Base-by-base conservation (phyloP, 2,888 invertebrate genomes). In the Pyrochroa serraticornis region DNA sequence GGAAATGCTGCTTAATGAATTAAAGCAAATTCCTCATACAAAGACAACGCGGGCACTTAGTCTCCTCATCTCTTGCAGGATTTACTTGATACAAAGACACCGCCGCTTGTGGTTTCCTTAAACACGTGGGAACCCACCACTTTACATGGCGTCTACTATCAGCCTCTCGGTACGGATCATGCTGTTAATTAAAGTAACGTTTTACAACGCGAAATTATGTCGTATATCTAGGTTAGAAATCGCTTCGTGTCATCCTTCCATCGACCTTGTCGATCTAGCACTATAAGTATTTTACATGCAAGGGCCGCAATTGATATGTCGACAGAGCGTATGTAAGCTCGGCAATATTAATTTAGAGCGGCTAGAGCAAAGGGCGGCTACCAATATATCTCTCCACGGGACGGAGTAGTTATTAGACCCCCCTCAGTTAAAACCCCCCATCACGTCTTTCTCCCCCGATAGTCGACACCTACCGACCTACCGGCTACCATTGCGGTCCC, bases 341-440 rank as follows among this genome's bases (percentile, higher is more conserved):
- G 42, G 60, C 54, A 53, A 65, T 66, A 68, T 67, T 69, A 63
- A 70, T 67, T 67, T 67, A 63, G 58, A 68, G 63, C 53, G 63
- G 57, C 49, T 56, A 58, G 58, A 62, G 60, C 58, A 49, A 55
- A 58, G 62, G 67, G 64, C 64, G 68, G 63, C 62, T 64, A 63
- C 65, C 64, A 66, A 68, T 70, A 68, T 68, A 62, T 65, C 62
- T 67, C 68, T 61, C 70, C 58, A 62, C 68, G 63, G 70, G 70
- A 64, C 62, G 62, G 64, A 60, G 63, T 62, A 68, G 68, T 70
- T 70, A 68, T 70, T 68, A 67, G 65, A 66, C 68, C 66, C 63
- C 68, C 63, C 61, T 58, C 50, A 65, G 62, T 55, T 58, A 56
- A 58, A 51, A 46, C 61, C 62, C 62, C 62, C 53, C 56, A 60